Percentiles rank a stretch among this genome's conserved stretches.
These are phyloP conservation scores for Schizotus pectinicornis DNA, from an alignment of 2,888 invertebrate genomes.

Conservation along the genomic window DNA sequence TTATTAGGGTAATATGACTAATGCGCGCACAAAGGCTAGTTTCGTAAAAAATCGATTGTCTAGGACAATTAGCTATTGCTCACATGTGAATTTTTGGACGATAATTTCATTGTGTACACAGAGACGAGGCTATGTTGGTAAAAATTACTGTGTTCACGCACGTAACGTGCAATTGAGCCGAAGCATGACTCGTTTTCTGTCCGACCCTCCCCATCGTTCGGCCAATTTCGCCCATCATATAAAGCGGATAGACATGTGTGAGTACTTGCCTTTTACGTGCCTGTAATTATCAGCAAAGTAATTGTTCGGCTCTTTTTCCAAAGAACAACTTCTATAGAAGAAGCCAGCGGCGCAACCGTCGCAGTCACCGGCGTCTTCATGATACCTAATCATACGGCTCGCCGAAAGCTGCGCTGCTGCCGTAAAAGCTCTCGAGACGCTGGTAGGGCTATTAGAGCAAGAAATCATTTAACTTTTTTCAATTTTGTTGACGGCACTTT, in stretches of 20 bases:
- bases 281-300: slow-evolving; percentile 37
- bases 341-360: background rate
- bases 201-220: slow-evolving; percentile 36
- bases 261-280: slow-evolving; percentile 37
- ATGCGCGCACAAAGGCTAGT: background rate
- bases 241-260: slow-evolving; percentile 41
- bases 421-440: too few species aligned
- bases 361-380: background rate
- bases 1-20: slow-evolving; percentile 26
- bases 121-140: slow-evolving; percentile 20
- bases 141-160: slow-evolving; percentile 36
- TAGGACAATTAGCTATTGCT: too few species aligned
- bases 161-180: slow-evolving; percentile 34
- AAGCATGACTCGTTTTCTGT: slow-evolving; percentile 34
- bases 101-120: slow-evolving; percentile 7
- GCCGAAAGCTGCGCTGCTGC: too few species aligned
- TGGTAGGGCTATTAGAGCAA: too few species aligned
- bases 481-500: too few species aligned
- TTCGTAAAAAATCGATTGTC: too few species aligned
- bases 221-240: slow-evolving; percentile 42
- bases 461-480: too few species aligned
- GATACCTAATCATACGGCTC: too few species aligned
- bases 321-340: slow-evolving; percentile 7
- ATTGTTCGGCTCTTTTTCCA: slow-evolving; percentile 27
- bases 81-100: too few species aligned